These are phyloP conservation scores for Penaeus chinensis DNA, from an alignment of 1,140 invertebrate species.

Conservation along the genomic window DNA sequence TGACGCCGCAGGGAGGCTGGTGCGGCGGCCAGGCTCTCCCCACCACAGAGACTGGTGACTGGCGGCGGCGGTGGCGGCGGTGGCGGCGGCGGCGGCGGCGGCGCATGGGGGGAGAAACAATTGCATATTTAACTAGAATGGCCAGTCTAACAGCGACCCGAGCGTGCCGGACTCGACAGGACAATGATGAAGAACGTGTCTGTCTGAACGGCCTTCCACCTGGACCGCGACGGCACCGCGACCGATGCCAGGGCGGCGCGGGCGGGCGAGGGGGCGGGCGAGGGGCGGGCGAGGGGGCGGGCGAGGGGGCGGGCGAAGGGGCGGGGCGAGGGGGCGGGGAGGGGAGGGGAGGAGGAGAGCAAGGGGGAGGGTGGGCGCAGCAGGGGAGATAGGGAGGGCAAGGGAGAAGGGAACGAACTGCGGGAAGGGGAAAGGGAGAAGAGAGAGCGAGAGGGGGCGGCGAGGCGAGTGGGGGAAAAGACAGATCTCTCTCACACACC, in stretches of 20 bases:
- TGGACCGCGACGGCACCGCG: no score
- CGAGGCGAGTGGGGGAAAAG: no score
- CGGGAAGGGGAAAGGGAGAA: background rate
- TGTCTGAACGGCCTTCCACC: background rate
- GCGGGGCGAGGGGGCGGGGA: background rate
- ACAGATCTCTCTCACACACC: no score
- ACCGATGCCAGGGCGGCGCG: no score
- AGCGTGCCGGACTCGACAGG: constrained; percentile 14
- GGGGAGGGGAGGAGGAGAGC: background rate
- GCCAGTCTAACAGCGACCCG: constrained; percentile 29
- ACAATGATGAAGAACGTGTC: constrained; percentile 1
- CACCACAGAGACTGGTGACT: constrained; percentile 33
- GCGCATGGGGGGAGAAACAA: constrained; percentile 24
- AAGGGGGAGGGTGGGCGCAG: background rate
- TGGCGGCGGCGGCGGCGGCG: no score
- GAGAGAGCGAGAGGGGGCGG: background rate
- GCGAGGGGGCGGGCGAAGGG: background rate
- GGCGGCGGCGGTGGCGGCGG: background rate
- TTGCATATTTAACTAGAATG: constrained; percentile 43
- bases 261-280: no score
- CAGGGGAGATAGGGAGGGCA: background rate
- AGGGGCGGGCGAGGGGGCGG: no score
- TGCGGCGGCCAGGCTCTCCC: constrained; percentile 17
- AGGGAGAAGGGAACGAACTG: background rate
- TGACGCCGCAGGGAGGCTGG: constrained; percentile 27